These are phyloP conservation scores for Byasa hedistus DNA, from an alignment of 2,888 invertebrate genomes.

Conservation along the genomic window DNA sequence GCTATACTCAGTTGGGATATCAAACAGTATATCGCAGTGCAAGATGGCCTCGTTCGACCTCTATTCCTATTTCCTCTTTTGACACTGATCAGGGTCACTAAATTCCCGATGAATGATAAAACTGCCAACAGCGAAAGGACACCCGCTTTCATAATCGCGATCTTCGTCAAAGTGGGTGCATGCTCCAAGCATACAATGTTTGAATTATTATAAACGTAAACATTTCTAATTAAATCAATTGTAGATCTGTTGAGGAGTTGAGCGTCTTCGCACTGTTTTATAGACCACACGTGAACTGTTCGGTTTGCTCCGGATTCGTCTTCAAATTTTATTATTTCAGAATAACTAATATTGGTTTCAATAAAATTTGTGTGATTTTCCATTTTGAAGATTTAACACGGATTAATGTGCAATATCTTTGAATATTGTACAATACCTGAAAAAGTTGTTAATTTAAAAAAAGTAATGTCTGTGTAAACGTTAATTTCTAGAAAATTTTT, in stretches of 20 bases:
- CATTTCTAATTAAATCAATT: slow-evolving; percentile 43
- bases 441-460: too few relatives aligned
- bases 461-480: too few relatives aligned
- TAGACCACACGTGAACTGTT: slow-evolving; percentile 51
- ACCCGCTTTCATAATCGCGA: slow-evolving; percentile 82
- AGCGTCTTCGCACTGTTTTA: slow-evolving; percentile 59
- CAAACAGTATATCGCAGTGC: slow-evolving; percentile 87
- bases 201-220: slow-evolving; percentile 59
- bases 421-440: too few relatives aligned
- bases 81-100: slow-evolving; percentile 88
- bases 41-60: slow-evolving; percentile 80
- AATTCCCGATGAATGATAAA: slow-evolving; percentile 86
- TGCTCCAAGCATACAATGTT: slow-evolving; percentile 78
- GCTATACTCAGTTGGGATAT: slow-evolving; percentile 91
- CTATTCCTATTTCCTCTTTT: slow-evolving; percentile 81
- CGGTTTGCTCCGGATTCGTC: neutral
- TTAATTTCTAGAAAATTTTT: too few relatives aligned
- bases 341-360: neutral
- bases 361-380: neutral
- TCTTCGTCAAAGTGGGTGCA: slow-evolving; percentile 84
- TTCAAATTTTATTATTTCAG: neutral
- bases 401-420: too few relatives aligned
- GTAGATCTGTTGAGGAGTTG: slow-evolving; percentile 53
- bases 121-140: slow-evolving; percentile 85
- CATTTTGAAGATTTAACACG: neutral